Conservation (phyloP, 2,113 vertebrate genomes). For the Haliaeetus leucogaster region DNA sequence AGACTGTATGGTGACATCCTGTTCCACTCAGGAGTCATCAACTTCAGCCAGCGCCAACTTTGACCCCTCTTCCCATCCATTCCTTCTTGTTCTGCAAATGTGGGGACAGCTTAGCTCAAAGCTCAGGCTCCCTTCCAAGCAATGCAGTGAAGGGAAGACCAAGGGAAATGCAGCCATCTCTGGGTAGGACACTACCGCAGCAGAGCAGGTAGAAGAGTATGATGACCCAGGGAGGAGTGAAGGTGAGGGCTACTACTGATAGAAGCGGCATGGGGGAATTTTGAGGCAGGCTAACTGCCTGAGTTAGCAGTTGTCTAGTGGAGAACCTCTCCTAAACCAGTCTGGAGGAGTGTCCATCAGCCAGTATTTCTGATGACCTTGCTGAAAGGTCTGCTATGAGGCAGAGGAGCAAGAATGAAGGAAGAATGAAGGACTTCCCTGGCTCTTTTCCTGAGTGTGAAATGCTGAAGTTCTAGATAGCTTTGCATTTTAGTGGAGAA, state of each 20-base stretch:
- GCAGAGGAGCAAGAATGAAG: neutral
- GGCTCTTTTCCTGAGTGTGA: neutral
- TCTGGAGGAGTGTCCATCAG: neutral
- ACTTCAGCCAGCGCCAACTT: accelerated
- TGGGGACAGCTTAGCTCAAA: neutral
- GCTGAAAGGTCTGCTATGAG: neutral
- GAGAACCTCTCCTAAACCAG: neutral
- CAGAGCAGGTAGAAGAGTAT: neutral
- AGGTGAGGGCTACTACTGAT: neutral
- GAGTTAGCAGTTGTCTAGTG: neutral
- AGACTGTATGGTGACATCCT: neutral
- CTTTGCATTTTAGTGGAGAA: neutral
- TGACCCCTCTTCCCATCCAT: neutral
- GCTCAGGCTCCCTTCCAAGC: neutral
- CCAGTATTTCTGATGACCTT: neutral
- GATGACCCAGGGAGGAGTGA: neutral
- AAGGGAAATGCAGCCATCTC: neutral
- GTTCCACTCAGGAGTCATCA: neutral
- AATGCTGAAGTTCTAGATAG: neutral
- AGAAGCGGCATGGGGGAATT: neutral
- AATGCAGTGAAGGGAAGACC: neutral
- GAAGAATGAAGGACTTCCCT: neutral
- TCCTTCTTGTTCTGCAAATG: neutral
- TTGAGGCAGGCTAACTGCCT: neutral
- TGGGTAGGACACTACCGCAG: neutral